Conservation (phyloP, 2,797 vertebrate genomes). For the Okamejei kenojei region DNA sequence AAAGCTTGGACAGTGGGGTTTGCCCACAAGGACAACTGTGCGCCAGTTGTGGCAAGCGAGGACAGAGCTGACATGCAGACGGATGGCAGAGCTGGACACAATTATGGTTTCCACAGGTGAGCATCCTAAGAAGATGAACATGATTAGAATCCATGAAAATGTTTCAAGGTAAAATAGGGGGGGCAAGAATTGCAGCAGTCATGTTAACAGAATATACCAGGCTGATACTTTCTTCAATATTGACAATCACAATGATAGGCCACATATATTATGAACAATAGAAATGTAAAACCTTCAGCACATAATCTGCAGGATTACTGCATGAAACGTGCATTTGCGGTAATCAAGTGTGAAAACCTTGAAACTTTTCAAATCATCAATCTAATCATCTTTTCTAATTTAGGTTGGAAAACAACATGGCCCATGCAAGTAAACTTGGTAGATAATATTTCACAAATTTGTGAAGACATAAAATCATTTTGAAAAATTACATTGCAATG, state of each 20-base stretch:
- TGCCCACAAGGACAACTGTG: slow-evolving; percentile 82
- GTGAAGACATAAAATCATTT: not conserved
- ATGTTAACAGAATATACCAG: not conserved
- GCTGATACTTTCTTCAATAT: not conserved
- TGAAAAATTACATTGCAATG: not conserved
- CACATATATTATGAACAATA: not conserved
- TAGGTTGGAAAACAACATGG: not conserved
- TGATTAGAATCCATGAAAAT: not conserved
- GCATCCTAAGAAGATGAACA: slow-evolving; percentile 60
- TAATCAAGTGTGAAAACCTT: not conserved
- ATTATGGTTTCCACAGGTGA: slow-evolving; percentile 78
- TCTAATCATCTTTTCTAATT: not conserved
- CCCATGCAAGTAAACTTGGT: not conserved
- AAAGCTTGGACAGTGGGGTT: slow-evolving; percentile 78
- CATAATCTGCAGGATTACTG: not conserved
- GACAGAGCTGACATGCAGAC: slow-evolving; percentile 75
- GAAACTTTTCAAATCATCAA: not conserved
- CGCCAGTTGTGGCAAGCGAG: slow-evolving; percentile 71
- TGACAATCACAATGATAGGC: not conserved
- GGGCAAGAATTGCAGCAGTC: not conserved
- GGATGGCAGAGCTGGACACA: slow-evolving; percentile 81
- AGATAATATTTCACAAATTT: not conserved
- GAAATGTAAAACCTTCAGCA: slow-evolving; percentile 38
- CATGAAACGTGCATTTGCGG: too few species aligned
- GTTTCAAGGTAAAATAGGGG: not conserved